phyloP scores from a whole-genome alignment of 2,888 invertebrate genomes.

The Cheilosia vulpina region DNA sequence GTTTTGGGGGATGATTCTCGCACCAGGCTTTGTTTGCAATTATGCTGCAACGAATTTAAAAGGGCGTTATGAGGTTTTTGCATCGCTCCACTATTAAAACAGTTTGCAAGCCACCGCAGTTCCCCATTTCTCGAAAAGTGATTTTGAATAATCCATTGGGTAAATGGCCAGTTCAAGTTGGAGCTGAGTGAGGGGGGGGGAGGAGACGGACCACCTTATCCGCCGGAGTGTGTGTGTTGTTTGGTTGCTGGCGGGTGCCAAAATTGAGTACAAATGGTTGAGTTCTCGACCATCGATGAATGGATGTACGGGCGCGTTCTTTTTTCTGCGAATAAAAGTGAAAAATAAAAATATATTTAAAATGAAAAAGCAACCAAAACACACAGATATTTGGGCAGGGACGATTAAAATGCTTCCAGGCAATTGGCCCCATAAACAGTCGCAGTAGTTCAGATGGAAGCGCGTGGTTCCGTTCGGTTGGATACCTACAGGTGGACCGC shows the following conservation, averaged over 20 bases:
- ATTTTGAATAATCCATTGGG: slow-evolving; percentile 72
- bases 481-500: slow-evolving; percentile 69
- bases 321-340: slow-evolving; percentile 43
- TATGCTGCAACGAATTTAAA: slow-evolving; percentile 57
- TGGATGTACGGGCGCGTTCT: slow-evolving; percentile 13
- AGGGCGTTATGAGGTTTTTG: slow-evolving; percentile 64
- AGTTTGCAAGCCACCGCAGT: slow-evolving; percentile 34
- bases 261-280: slow-evolving; percentile 72
- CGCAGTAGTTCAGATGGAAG: slow-evolving; percentile 64
- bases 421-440: slow-evolving; percentile 70
- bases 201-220: neutral
- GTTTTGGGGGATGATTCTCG: slow-evolving; percentile 43
- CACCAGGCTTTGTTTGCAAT: slow-evolving; percentile 60
- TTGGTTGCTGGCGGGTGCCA: slow-evolving; percentile 63
- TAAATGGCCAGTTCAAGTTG: slow-evolving; percentile 27
- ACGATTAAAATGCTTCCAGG: slow-evolving; percentile 72
- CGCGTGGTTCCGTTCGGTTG: slow-evolving; percentile 60
- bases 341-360: slow-evolving; percentile 31
- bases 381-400: slow-evolving; percentile 35
- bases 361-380: slow-evolving; percentile 22
- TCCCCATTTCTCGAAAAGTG: slow-evolving; percentile 44
- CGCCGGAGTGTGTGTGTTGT: slow-evolving; percentile 39
- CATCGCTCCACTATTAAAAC: slow-evolving; percentile 63
- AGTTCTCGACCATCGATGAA: slow-evolving; percentile 54
- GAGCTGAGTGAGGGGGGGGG: neutral